Base-by-base conservation (phyloP, 2,113 vertebrate genomes). In the Melanerpes aurifrons region DNA sequence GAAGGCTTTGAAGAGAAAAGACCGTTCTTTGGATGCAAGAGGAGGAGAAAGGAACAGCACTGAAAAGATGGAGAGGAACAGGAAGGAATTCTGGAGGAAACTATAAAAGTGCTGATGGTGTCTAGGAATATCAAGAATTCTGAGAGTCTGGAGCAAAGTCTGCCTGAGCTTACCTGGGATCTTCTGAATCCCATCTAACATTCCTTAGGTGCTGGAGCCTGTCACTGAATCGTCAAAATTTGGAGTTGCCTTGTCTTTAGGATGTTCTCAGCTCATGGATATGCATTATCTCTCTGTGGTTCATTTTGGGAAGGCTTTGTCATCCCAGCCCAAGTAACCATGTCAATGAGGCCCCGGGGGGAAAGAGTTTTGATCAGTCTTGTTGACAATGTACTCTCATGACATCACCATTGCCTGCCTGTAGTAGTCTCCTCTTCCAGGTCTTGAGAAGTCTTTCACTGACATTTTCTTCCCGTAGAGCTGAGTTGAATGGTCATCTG, bases 261-360 rank as follows among this genome's bases (percentile, higher is more conserved):
- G 35, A 66, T 14, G n/a, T 6, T 31, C 9, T 82, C 31, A 67
- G 26, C 9, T 72, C 45, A 12, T 24, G 50, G 67, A 72, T 13
- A 4, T 63, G 21, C 15, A 9, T 37, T 68, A 19, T 28, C 54
- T 68, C 53, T 64, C 70, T 0, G 0, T 0, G 7, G 37, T 69
- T 19, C 8, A 15, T 32, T 82, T 43, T 74, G 53, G 48, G 31
- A 86, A 82, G 37, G 58, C 15, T 84, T 61, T 22, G n/a, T 40
- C 18, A 86, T 40, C n/a, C 66, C 48, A 77, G 28, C 50, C 50
- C 58, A 72, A 81, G 69, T 56, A 82, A 87, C 37, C 7, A 29
- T 4, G 1, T 22, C 35, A 67, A 2, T 26, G 48, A 78, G 20
- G 28, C 48, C 15, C 7, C 6, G 15, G 32, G 37, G 17, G 12